Conservation (phyloP, 2,888 invertebrate species). For the Tetropium fuscum region DNA sequence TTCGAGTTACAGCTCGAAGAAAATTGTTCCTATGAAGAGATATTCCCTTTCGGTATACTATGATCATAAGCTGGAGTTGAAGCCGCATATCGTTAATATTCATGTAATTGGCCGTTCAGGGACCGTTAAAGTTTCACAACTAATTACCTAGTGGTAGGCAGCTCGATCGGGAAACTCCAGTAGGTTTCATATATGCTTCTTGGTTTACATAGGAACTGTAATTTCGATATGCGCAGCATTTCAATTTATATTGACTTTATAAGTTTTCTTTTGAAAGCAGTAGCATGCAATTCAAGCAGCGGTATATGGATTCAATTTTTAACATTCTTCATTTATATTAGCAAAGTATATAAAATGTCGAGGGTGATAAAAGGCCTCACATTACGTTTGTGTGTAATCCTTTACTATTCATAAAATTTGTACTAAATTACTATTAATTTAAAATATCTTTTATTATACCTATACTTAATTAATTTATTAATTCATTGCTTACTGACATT, state of each 20-base stretch:
- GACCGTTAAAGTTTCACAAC: slow-evolving; percentile 15
- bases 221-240: neutral
- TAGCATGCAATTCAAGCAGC: too few species aligned
- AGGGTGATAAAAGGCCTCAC: too few species aligned
- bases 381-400: too few species aligned
- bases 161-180: neutral
- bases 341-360: too few species aligned
- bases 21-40: neutral
- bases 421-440: too few species aligned
- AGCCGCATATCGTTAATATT: slow-evolving; percentile 34
- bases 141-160: neutral
- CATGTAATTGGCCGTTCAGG: slow-evolving; percentile 37
- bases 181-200: neutral
- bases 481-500: neutral
- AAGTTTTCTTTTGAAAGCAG: too few species aligned
- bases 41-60: neutral
- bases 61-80: neutral
- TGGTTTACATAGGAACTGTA: neutral
- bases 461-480: too few species aligned
- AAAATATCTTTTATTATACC: too few species aligned
- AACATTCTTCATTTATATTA: too few species aligned
- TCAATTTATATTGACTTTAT: too few species aligned
- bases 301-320: too few species aligned
- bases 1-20: neutral
- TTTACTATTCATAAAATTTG: too few species aligned